Base-by-base conservation (phyloP, 2,888 invertebrate species). In the Poecilobothrus nobilitatus region DNA sequence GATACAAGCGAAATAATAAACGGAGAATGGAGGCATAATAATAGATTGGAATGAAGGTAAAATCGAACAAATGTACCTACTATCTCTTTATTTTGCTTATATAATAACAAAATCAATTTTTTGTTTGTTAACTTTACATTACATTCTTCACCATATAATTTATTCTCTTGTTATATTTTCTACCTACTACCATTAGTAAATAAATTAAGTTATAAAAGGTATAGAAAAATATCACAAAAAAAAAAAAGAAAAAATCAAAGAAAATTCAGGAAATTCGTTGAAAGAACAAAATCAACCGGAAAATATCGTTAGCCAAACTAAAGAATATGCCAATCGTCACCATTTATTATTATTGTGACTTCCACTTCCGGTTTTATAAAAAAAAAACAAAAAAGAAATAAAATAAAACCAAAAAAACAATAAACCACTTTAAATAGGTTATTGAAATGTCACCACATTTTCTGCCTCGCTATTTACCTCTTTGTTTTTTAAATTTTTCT, bases 261-360 rank as follows among this genome's bases (percentile, higher is more conserved):
- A 27, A 10, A 63, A 27, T 27, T 15, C 27, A 63, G 63, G 63
- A 63, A 63, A 63, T 63, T 53, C n/a, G 53, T 53, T 53, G 10
- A 27, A 63, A 12, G 27, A 27, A 63, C 63, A 63, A 63, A 63
- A 12, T 63, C 15, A 63, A 63, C 63, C 63, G 27, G 63, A 63
- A 63, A 27, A 63, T 63, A 63, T 63, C 63, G 27, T 63, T 63
- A 63, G 63, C 63, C 4, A 22, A 63, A 27, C 63, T 27, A 15
- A 12, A 63, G 63, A 63, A 63, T 63, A 63, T 63, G 63, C 63
- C 63, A 63, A 63, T 63, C 63, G 63, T 63, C 27, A 15, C 53
- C 18, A 53, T 53, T 27, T 53, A 53, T 53, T 53, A 53, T 53
- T 53, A 53, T 53, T 53, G 53, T 53, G 53, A 53, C 53, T 53